Conservation (phyloP, 2,113 vertebrate species). For the Phaetusa simplex region DNA sequence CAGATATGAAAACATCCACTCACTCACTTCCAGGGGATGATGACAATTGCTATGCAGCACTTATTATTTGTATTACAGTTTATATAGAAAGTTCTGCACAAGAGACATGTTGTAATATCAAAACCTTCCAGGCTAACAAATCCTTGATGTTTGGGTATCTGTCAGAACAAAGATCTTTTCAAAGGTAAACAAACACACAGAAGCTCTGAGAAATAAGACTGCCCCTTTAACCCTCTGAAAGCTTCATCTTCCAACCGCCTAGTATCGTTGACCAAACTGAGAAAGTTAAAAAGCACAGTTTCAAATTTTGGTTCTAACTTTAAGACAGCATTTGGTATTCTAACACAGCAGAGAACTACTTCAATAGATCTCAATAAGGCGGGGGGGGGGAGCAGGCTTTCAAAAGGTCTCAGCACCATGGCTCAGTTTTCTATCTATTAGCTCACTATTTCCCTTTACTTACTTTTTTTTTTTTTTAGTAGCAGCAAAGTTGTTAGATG, state of each 20-base stretch:
- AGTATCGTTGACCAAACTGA: neutral
- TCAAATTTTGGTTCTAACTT: constrained; percentile 45
- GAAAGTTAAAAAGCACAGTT: neutral
- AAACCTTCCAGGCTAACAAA: neutral
- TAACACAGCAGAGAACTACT: neutral
- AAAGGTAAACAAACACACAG: neutral
- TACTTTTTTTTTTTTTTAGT: neutral
- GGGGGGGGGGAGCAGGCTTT: rapidly evolving
- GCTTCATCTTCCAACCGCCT: neutral
- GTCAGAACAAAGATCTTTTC: neutral
- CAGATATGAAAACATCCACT: neutral
- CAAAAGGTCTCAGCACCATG: neutral
- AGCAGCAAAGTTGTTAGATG: neutral
- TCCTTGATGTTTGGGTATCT: neutral
- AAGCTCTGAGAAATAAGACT: neutral
- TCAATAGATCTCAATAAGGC: neutral
- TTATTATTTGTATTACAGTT: neutral
- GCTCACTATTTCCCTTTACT: neutral
- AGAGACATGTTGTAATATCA: neutral
- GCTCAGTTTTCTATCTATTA: neutral
- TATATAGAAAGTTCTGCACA: neutral
- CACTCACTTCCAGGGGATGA: neutral
- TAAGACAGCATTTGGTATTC: neutral
- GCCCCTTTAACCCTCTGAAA: neutral
- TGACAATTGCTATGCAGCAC: neutral